Percentiles rank a stretch among this genome's conserved stretches.
phyloP scores from a whole-genome alignment of 2,888 invertebrate genomes.

The Bugulina stolonifera region DNA sequence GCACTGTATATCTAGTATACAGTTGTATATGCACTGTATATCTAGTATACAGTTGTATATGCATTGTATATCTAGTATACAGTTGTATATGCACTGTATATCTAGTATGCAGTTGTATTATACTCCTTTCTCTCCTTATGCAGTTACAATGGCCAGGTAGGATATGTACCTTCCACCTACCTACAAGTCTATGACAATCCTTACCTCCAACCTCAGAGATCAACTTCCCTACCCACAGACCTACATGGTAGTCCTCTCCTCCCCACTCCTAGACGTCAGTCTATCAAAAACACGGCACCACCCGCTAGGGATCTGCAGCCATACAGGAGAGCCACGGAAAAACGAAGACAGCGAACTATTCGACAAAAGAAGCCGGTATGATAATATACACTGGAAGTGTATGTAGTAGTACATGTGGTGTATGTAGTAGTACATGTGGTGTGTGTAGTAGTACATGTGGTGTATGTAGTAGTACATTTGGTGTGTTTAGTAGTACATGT shows the following conservation, averaged over 20 bases:
- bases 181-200: slow-evolving; percentile 18
- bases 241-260: background rate
- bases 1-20: background rate
- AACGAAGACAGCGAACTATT: slow-evolving; percentile 8
- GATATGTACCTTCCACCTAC: slow-evolving; percentile 25
- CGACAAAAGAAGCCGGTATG: slow-evolving; percentile 3
- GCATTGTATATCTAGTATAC: background rate
- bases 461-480: too few relatives aligned
- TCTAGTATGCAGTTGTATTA: background rate
- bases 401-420: too few relatives aligned
- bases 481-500: too few relatives aligned
- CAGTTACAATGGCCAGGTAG: slow-evolving; percentile 15
- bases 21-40: background rate
- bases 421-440: too few relatives aligned
- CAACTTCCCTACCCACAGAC: background rate
- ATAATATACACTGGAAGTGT: too few relatives aligned
- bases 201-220: background rate
- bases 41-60: background rate
- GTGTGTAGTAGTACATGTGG: too few relatives aligned
- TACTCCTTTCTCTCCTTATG: background rate
- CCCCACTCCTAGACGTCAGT: slow-evolving; percentile 7
- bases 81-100: background rate
- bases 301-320: slow-evolving; percentile 10
- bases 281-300: background rate
- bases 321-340: slow-evolving; percentile 22